Conservation (phyloP, 1,140 invertebrate species). For the Thaumetopoea pityocampa region DNA sequence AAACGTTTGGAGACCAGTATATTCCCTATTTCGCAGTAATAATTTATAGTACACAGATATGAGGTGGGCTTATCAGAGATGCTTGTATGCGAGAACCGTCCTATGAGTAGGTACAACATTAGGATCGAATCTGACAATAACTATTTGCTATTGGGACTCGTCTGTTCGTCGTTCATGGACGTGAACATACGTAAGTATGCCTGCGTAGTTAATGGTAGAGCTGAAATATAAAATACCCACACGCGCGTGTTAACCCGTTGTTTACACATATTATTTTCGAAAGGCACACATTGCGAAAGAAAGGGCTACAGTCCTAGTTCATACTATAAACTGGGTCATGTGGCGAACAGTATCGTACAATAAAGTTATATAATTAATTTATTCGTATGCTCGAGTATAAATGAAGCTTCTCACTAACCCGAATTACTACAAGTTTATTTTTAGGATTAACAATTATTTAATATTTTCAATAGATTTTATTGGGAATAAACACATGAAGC, state of each 20-base stretch:
- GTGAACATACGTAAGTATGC: not conserved
- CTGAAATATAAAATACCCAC: constrained; percentile 5
- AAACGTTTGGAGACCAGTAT: too few relatives aligned
- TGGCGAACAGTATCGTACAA: constrained; percentile 35
- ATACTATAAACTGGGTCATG: constrained; percentile 51
- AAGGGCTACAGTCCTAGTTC: constrained; percentile 45
- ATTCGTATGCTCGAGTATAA: constrained; percentile 1
- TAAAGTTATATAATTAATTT: constrained; percentile 22
- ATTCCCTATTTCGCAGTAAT: too few relatives aligned
- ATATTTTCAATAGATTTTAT: too few relatives aligned
- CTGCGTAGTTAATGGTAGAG: not conserved
- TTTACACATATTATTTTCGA: constrained; percentile 31
- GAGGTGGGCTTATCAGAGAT: too few relatives aligned
- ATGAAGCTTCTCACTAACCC: constrained; percentile 7
- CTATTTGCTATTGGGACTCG: too few relatives aligned
- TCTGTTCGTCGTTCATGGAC: too few relatives aligned
- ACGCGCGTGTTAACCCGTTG: constrained; percentile 8
- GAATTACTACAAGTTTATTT: constrained; percentile 12
- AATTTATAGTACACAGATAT: too few relatives aligned
- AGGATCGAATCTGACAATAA: too few relatives aligned
- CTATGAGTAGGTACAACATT: too few relatives aligned
- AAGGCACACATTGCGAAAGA: constrained; percentile 43
- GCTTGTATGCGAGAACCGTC: too few relatives aligned
- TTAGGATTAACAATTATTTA: constrained; percentile 16
- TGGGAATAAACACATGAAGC: too few relatives aligned